Conservation (phyloP, 2,888 invertebrate species). For the Agrypnus murinus region DNA sequence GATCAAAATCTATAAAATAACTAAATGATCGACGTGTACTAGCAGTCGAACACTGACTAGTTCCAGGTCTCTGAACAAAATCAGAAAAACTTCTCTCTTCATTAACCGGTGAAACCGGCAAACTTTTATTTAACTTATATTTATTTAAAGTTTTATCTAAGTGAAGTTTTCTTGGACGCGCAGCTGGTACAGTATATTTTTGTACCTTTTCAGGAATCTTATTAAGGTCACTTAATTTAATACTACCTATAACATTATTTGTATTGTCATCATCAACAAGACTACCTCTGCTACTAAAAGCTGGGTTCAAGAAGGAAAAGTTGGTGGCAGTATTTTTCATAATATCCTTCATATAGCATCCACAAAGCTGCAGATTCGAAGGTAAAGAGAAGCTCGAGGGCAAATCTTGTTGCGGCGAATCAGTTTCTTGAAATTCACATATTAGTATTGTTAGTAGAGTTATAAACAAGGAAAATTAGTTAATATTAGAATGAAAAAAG, state of each 20-base stretch:
- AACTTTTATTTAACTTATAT: constrained; percentile 77
- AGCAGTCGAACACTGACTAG: constrained; percentile 24
- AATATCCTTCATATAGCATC: constrained; percentile 69
- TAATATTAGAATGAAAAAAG: constrained; percentile 54
- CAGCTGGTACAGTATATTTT: constrained; percentile 59
- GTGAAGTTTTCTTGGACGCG: constrained; percentile 67
- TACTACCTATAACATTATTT: constrained; percentile 51
- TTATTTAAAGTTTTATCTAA: constrained; percentile 68
- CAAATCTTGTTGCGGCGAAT: constrained; percentile 35
- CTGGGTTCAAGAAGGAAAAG: constrained; percentile 39
- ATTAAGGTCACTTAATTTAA: constrained; percentile 60
- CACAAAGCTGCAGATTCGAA: constrained; percentile 68
- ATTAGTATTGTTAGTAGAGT: constrained; percentile 62
- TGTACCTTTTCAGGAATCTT: constrained; percentile 61
- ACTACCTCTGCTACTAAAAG: constrained; percentile 37
- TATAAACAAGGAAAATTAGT: constrained; percentile 57
- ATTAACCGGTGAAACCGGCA: constrained; percentile 88
- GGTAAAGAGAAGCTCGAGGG: constrained; percentile 64
- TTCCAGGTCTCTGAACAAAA: constrained; percentile 57
- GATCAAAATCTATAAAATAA: constrained; percentile 79
- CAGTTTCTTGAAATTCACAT: constrained; percentile 47
- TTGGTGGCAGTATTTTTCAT: constrained; percentile 64
- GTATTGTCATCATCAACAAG: constrained; percentile 26
- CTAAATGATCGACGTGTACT: constrained; percentile 77
- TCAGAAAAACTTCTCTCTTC: constrained; percentile 76